Evolutionary conservation across 2,888 invertebrate species (phyloP), one percentile per base, ranked within the genome.

Genomic region (Euzetes globulus): DNA sequence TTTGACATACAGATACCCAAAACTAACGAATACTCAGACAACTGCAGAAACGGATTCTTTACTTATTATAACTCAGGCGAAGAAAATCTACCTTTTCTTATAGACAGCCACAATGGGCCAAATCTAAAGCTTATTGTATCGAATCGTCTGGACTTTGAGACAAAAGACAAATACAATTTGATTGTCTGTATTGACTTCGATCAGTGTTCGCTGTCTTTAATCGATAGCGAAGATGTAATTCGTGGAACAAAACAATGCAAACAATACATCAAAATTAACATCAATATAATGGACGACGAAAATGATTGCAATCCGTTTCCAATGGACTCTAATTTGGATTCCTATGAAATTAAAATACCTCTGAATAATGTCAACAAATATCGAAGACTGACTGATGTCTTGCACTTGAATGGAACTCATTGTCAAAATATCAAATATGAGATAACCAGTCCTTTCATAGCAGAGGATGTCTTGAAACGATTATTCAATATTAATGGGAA

Each of bases 321-420:
- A n/a, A 33, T 73, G 1, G 45, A 73, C 9, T 65, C 63, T 2
- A 71, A 41, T 47, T 17, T 6, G n/a, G 73, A 73, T 73, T 47
- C 63, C 13, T 73, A 70, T 33, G 73, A 73, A 9, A 68, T 73
- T 15, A 73, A 73, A 33, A 73, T 73, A n/a, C 65, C 73, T 5
- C 63, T 41, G 27, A 72, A 58, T 55, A 60, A 41, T 63, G 27
- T 55, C 0, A 50, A n/a, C 63, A 50, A 55, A 33, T 52, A 72
- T 41, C 72, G 72, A 22, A 60, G 72, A 33, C 25, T 72, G 4
- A 72, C 63, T 29, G 73, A 73, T 33, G 41, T 73, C 41, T 4
- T 73, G 7, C 65, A 73, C 22, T 19, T 73, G 37, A 73, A 73
- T 29, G 41, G 47, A 33, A 65, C 73, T 11, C 41, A 70, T 70